Evolutionary conservation across 23 tunicate genomes (phyloP), one percentile per base, ranked within the genome.

Genomic region (Halocynthia roretzi): DNA sequence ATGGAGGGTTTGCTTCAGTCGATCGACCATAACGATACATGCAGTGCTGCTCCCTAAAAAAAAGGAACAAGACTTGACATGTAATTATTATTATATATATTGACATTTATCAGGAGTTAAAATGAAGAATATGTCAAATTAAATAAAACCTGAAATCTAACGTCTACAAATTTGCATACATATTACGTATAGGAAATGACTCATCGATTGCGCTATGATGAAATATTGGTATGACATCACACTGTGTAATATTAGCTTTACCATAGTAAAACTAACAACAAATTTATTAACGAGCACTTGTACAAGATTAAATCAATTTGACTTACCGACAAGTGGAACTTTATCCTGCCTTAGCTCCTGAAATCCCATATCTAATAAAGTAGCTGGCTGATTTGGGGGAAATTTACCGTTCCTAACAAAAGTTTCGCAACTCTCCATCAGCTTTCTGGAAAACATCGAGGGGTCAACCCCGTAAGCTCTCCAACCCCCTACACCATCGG

Each of bases 401-500:
- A 81, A 88, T 50, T 65, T 69, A 9, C 99, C 99, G 60, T 84
- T 81, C 85, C 85, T 80, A 5, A 96, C 95, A 54, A 96, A 67
- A 81, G 81, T 86, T 65, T 89, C 85, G 71, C 99, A 96, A 54
- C 87, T 77, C 61, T 83, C 91, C 99, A 96, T 96, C 51, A 96
- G 64, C 57, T 86, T 85, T 75, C 80, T 78, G 8, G 96, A 82
- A 80, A 96, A 96, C 61, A 62, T 70, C 5, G 99, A 96, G 31
- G 99, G 99, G 75, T 96, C 99, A 70, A 86, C 80, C 8, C 99
- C 99, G 72, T 86, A 86, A 11, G 81, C 75, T 68, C 99, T 83
- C 99, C 99, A 96, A 0, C 99, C 99, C 23, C 99, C 99, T 48
- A 96, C 99, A 49, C 99, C 99, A 60, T 96, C 99, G 31, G 99